These are phyloP conservation scores for Macropodus opercularis DNA, from an alignment of 2,797 vertebrate species.

Conservation along the genomic window DNA sequence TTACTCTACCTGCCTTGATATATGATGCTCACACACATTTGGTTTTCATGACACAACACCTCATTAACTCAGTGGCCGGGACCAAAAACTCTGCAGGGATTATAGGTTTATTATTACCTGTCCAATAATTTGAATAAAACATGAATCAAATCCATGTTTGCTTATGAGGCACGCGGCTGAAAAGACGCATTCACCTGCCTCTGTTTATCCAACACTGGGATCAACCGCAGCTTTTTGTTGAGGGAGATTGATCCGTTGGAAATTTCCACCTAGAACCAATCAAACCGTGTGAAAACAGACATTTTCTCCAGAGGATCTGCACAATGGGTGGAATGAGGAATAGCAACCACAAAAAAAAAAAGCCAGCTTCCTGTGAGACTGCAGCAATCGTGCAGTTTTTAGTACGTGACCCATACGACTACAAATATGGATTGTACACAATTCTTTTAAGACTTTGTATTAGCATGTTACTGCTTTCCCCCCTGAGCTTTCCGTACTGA, in stretches of 20 bases:
- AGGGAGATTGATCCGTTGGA: slow-evolving; percentile 48
- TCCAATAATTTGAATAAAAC: slow-evolving; percentile 2
- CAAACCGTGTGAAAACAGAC: slow-evolving; percentile 52
- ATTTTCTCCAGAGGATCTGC: slow-evolving; percentile 28
- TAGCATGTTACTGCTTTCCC: slow-evolving; percentile 19
- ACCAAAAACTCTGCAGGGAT: slow-evolving; percentile 7
- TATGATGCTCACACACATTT: slow-evolving; percentile 1
- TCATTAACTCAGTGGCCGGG: slow-evolving; percentile 20
- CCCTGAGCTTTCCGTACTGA: slow-evolving; percentile 9
- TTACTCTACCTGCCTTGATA: slow-evolving; percentile 30
- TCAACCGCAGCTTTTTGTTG: slow-evolving; percentile 6
- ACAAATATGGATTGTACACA: neutral
- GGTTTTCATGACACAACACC: slow-evolving; percentile 1
- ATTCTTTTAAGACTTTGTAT: slow-evolving; percentile 8
- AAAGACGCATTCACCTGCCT: slow-evolving; percentile 29
- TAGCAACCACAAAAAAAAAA: slow-evolving; percentile 30
- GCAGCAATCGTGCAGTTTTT: slow-evolving; percentile 20
- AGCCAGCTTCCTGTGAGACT: slow-evolving; percentile 23
- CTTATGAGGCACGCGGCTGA: neutral
- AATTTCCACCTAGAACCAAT: slow-evolving; percentile 62
- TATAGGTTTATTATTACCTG: slow-evolving; percentile 13
- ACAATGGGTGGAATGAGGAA: slow-evolving; percentile 26
- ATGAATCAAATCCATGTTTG: neutral
- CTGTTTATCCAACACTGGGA: slow-evolving; percentile 46
- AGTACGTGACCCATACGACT: neutral